Evolutionary conservation across 2,797 vertebrate species (phyloP).

Genomic region (Coracias cyanogaster): DNA sequence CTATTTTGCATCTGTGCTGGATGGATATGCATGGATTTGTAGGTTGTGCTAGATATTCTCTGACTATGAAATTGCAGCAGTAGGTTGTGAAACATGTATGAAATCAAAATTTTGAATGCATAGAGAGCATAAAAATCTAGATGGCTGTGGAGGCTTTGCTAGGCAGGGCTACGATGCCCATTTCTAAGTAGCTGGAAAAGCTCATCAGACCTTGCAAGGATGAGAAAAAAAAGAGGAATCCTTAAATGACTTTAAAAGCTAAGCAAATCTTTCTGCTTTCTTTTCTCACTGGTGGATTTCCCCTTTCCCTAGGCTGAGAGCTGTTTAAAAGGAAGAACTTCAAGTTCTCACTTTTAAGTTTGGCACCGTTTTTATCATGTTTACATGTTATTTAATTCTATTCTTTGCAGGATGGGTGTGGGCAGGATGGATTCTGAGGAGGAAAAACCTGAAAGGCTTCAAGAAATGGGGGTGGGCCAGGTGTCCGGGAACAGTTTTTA

Average conservation of each 20-base stretch:
- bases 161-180: conserved; percentile 16
- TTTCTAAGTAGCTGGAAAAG: conserved; percentile 58
- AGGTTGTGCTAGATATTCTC: conserved; percentile 1
- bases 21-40: background rate
- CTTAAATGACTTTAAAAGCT: conserved; percentile 47
- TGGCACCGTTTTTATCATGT: conserved; percentile 4
- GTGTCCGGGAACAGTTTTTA: conserved; percentile 16
- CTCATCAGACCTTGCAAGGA: conserved; percentile 56
- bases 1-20: background rate
- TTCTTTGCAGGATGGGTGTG: background rate
- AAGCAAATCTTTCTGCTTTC: conserved; percentile 41
- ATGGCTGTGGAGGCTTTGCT: conserved; percentile 32
- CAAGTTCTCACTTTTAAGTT: conserved; percentile 38
- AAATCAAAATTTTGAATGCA: conserved; percentile 65
- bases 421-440: conserved; percentile 21
- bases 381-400: conserved; percentile 44
- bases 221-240: background rate
- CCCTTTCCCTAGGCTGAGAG: background rate
- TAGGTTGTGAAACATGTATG: conserved; percentile 57
- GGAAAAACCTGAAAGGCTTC: conserved; percentile 21
- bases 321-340: conserved; percentile 16
- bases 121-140: conserved; percentile 18
- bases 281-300: conserved; percentile 17
- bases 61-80: conserved; percentile 12
- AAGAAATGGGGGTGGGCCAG: background rate